A percentile compares a stretch with the other conserved stretches of the same genome.
Evolutionary conservation across 2,113 vertebrate genomes (phyloP).

Genomic region (Apteryx owenii): DNA sequence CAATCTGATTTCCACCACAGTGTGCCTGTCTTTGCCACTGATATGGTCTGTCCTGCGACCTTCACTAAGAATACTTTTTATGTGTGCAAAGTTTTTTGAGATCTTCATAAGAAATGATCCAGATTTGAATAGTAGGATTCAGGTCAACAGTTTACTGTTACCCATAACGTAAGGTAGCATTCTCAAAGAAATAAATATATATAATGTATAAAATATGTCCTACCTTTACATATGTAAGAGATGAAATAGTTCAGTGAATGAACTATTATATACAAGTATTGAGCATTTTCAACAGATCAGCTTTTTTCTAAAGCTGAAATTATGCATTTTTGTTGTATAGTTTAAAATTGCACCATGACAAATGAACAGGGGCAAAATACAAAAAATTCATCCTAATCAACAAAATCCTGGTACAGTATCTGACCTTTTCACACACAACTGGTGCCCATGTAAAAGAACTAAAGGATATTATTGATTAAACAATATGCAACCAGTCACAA

Average conservation of each 20-base stretch:
- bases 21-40: neutral
- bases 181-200: neutral
- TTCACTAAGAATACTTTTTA: neutral
- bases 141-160: neutral
- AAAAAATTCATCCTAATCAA: neutral
- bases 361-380: neutral
- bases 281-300: neutral
- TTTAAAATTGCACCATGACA: neutral
- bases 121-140: neutral
- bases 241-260: neutral
- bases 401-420: neutral
- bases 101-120: neutral
- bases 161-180: neutral
- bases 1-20: neutral
- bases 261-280: neutral
- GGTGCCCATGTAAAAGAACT: neutral
- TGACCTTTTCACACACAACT: neutral
- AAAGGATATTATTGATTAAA: neutral
- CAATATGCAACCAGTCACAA: neutral
- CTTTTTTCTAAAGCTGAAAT: neutral
- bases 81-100: neutral
- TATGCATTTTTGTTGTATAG: neutral
- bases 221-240: neutral
- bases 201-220: neutral
- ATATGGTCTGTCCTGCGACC: accelerated